Base-by-base conservation (phyloP, 1,140 invertebrate species). In the Drosophila persimilis region DNA sequence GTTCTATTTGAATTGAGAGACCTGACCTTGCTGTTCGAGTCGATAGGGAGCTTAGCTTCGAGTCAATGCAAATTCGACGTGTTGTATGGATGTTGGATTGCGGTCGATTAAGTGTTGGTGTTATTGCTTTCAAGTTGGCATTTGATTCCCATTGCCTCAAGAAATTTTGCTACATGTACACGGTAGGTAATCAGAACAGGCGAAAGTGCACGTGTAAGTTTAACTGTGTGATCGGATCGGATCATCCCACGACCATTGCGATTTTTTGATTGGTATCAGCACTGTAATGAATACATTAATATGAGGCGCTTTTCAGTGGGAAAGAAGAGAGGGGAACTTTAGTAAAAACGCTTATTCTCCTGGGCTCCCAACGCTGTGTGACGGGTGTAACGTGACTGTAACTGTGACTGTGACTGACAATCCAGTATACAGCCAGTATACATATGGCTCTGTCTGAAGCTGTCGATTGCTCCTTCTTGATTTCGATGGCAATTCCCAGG, bases 111-210 rank as follows among this genome's bases (percentile, higher is more conserved):
- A 62, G 53, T 67, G 56, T 77, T 76, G 59, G 60, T 85, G 65
- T 77, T 86, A 80, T 86, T 88, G 83, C 84, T 78, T 86, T 88
- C 74, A 86, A 88, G 83, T 83, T 86, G 83, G 83, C 83, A 88
- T 86, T 86, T 86, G 83, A 83, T 86, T 86, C 83, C 79, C 83
- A 76, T 86, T 88, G 83, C 83, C 83, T 83, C 77, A 78, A 86
- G 55, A 71, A 86, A 86, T 86, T 81, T 86, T 81, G 81, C 77
- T 81, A 81, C 61, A 74, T 70, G 77, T 86, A 75, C 55, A 57
- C 64, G 51, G 45, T 63, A 43, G 26, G 53, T 59, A 51, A 54
- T 54, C 8, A 47, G 29, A 39, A 45, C 17, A 53, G 50, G 39
- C 47, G 24, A 48, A 54, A 35, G 48, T 46, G 43, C 60, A 56